phyloP scores from a whole-genome alignment of 2,113 vertebrate species.

The Sula dactylatra region DNA sequence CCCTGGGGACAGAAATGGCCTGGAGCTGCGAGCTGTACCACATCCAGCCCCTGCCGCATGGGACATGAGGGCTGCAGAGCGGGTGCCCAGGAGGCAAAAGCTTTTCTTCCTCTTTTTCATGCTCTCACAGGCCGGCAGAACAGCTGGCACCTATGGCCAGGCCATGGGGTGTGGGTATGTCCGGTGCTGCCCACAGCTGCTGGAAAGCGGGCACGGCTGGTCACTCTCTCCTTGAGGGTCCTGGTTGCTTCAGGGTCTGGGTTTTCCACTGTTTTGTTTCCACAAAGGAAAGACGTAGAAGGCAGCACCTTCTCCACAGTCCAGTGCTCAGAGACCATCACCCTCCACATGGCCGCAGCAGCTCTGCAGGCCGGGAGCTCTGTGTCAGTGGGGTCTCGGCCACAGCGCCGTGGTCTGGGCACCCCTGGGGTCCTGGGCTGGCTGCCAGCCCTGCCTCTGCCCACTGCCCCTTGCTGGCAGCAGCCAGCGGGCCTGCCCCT shows the following conservation, averaged over 20 bases:
- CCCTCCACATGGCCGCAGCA: not conserved
- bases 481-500: not conserved
- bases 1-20: not conserved
- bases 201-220: not conserved
- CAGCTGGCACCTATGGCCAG: not conserved
- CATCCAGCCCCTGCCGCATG: not conserved
- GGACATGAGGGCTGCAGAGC: not conserved
- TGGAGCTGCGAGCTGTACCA: no score
- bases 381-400: not conserved
- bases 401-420: not conserved
- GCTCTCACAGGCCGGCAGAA: not conserved
- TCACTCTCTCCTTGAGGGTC: not conserved
- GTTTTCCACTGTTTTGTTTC: not conserved
- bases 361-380: not conserved
- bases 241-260: not conserved
- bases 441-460: not conserved
- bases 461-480: not conserved
- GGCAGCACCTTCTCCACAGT: not conserved
- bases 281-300: not conserved
- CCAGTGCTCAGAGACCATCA: not conserved
- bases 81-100: not conserved
- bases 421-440: not conserved
- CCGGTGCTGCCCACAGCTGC: rapidly evolving
- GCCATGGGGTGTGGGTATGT: not conserved
- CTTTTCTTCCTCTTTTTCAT: not conserved